Percentiles rank a stretch among this genome's conserved stretches.
Conservation (phyloP, 2,888 invertebrate genomes). For the Cyrtodaria siliqua region DNA sequence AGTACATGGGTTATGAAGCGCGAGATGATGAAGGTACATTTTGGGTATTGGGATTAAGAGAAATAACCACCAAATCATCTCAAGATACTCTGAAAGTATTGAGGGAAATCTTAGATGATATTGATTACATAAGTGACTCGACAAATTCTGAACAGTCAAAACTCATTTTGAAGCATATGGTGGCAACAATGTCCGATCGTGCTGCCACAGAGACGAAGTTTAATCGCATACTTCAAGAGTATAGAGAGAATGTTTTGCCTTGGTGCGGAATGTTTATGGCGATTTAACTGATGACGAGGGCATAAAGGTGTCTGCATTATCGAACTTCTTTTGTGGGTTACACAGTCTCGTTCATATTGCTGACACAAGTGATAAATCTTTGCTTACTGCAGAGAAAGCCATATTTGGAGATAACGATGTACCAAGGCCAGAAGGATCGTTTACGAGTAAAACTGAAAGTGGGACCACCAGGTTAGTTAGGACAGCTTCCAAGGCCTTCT, state of each 20-base stretch:
- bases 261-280: not conserved
- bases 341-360: conserved; percentile 8
- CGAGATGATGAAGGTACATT: not conserved
- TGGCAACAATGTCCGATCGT: conserved; percentile 3
- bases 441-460: not conserved
- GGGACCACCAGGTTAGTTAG: conserved; percentile 15
- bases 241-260: not conserved
- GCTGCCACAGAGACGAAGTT: conserved; percentile 8
- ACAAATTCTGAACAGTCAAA: not conserved
- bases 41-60: not conserved
- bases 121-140: not conserved
- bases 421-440: not conserved
- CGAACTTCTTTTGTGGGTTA: conserved; percentile 7
- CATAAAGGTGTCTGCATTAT: not conserved
- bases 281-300: not conserved
- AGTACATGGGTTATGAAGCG: conserved; percentile 13
- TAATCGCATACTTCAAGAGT: not conserved
- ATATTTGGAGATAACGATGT: not conserved
- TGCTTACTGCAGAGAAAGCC: not conserved
- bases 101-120: not conserved
- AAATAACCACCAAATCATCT: conserved; percentile 1
- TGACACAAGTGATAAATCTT: not conserved
- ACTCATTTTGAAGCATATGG: not conserved
- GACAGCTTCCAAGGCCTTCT: conserved; percentile 31
- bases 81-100: not conserved